These are phyloP conservation scores for Bombus pyrosoma DNA, from an alignment of 1,140 invertebrate genomes.

Conservation along the genomic window DNA sequence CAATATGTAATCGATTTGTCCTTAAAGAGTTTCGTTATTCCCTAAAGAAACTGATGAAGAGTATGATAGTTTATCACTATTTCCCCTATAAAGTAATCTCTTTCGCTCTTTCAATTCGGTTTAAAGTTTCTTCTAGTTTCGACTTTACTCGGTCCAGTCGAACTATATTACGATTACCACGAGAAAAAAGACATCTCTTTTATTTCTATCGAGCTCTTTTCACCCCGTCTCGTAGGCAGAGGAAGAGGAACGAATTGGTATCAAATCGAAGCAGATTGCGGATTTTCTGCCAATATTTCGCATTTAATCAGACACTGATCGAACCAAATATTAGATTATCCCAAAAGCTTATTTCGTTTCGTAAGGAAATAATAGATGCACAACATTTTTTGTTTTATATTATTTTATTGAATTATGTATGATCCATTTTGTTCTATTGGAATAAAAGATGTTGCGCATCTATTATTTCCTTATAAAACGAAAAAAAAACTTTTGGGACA, in stretches of 20 bases:
- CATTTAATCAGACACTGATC: conserved; percentile 12
- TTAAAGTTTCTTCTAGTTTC: conserved; percentile 13
- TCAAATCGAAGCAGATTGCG: conserved; percentile 12
- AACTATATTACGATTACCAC: conserved; percentile 21
- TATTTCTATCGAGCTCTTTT: neutral
- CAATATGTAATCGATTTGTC: conserved; percentile 15
- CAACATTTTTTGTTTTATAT: no score
- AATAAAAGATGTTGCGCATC: no score
- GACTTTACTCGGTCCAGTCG: neutral
- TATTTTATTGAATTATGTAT: no score
- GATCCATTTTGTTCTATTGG: no score
- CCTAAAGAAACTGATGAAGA: conserved; percentile 30
- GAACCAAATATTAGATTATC: no score
- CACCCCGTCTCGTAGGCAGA: no score
- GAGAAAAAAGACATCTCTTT: neutral
- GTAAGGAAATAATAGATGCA: no score
- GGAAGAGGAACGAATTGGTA: conserved; percentile 11
- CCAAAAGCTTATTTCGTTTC: no score
- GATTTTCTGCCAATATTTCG: conserved; percentile 3
- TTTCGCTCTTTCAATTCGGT: neutral
- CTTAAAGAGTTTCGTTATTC: conserved; percentile 12
- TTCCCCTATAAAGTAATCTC: neutral
- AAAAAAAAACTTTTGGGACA: no score
- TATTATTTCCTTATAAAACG: no score
- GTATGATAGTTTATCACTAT: conserved; percentile 17